Percentiles rank a stretch among this genome's conserved stretches.
Evolutionary conservation across 1,140 invertebrate genomes (phyloP).

Genomic region (Asbolus verrucosus): DNA sequence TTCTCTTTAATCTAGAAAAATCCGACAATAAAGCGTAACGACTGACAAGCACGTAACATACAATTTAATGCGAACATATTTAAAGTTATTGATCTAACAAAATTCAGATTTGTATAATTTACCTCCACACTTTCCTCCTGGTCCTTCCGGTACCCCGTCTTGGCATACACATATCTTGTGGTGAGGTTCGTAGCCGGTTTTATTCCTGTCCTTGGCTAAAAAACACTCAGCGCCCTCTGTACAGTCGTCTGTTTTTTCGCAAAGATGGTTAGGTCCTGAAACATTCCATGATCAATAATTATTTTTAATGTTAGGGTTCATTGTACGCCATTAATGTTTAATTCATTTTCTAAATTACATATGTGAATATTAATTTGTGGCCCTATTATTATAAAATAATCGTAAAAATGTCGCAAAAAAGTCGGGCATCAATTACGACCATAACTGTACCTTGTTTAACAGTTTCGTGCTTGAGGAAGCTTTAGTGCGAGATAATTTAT

Average conservation of each 20-base stretch:
- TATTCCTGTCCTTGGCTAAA: slow-evolving; percentile 25
- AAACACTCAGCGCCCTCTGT: slow-evolving; percentile 55
- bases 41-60: not conserved
- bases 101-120: slow-evolving; percentile 10
- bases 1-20: not conserved
- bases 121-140: slow-evolving; percentile 52
- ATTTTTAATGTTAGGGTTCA: slow-evolving; percentile 18
- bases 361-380: slow-evolving; percentile 17
- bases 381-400: slow-evolving; percentile 34
- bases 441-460: not conserved
- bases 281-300: slow-evolving; percentile 28
- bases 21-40: not conserved
- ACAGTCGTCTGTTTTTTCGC: slow-evolving; percentile 54
- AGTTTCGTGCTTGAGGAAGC: not conserved
- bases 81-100: not conserved
- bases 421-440: not conserved
- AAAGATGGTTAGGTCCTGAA: slow-evolving; percentile 57
- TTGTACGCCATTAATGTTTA: slow-evolving; percentile 13
- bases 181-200: slow-evolving; percentile 13
- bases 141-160: slow-evolving; percentile 47
- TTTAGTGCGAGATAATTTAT: not conserved
- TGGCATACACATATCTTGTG: slow-evolving; percentile 51
- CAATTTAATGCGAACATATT: too few relatives aligned
- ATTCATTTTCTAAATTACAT: slow-evolving; percentile 34
- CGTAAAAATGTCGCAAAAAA: slow-evolving; percentile 1